Conservation (phyloP, 2,888 invertebrate genomes). For the Nomada lathburiana region DNA sequence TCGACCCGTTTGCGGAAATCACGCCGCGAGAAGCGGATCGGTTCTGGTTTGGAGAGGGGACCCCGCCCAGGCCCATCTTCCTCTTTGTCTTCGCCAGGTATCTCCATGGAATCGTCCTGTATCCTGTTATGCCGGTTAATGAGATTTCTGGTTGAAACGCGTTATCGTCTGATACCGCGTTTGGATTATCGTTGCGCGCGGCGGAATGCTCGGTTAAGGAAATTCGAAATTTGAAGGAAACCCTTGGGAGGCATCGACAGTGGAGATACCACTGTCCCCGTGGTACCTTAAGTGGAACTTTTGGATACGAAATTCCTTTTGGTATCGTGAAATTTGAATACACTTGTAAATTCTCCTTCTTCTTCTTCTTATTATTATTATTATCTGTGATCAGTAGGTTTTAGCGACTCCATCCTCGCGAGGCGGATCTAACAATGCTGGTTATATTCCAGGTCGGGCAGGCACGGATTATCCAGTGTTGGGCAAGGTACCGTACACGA, state of each 20-base stretch:
- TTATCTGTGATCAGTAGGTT: background rate
- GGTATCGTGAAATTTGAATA: no score
- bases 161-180: background rate
- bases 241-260: background rate
- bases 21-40: slow-evolving; percentile 48
- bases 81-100: slow-evolving; percentile 34
- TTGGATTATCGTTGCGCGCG: slow-evolving; percentile 23
- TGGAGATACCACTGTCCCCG: no score
- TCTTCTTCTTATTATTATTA: background rate
- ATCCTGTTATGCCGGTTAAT: slow-evolving; percentile 52
- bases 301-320: no score
- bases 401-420: no score
- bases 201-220: background rate
- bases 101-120: slow-evolving; percentile 42
- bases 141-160: slow-evolving; percentile 53
- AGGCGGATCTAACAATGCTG: background rate
- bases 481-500: slow-evolving; percentile 93
- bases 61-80: slow-evolving; percentile 3
- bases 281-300: no score
- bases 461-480: slow-evolving; percentile 95
- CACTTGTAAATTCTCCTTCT: background rate
- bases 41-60: slow-evolving; percentile 29
- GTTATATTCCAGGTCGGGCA: slow-evolving; percentile 89
- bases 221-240: background rate
- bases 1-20: slow-evolving; percentile 54